A percentile compares a stretch with the other conserved stretches of the same genome.
These are phyloP conservation scores for Caranx melampygus DNA, from an alignment of 2,113 vertebrate species.

Conservation along the genomic window DNA sequence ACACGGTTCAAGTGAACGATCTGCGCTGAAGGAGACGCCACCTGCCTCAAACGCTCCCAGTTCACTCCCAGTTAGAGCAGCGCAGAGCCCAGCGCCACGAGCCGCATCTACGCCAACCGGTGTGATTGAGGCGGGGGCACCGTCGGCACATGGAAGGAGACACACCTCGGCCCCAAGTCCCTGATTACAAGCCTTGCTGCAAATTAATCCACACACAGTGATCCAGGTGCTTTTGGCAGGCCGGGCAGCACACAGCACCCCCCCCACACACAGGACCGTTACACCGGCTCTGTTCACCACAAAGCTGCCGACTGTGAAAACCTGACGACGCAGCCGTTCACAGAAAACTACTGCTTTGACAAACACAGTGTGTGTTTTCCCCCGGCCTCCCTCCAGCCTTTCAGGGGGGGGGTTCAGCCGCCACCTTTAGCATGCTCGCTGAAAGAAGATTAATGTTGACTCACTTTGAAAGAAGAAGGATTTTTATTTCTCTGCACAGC, in stretches of 20 bases:
- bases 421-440: neutral
- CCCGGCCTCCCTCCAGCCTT: neutral
- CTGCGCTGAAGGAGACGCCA: neutral
- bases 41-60: neutral
- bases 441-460: neutral
- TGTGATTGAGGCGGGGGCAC: constrained; percentile 18
- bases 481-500: neutral
- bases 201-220: constrained; percentile 29
- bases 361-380: neutral
- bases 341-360: neutral
- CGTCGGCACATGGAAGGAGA: neutral
- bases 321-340: neutral
- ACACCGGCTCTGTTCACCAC: neutral
- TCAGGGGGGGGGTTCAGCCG: neutral
- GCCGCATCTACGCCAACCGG: neutral
- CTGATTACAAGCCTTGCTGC: constrained; percentile 4
- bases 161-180: constrained; percentile 39
- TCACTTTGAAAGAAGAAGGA: neutral
- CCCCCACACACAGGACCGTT: neutral
- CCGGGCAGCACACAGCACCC: neutral
- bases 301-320: neutral
- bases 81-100: neutral
- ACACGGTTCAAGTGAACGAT: neutral
- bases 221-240: neutral
- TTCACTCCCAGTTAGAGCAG: neutral